Evolutionary conservation across 2,888 invertebrate genomes (phyloP).

Genomic region (Drosophila prolongata): DNA sequence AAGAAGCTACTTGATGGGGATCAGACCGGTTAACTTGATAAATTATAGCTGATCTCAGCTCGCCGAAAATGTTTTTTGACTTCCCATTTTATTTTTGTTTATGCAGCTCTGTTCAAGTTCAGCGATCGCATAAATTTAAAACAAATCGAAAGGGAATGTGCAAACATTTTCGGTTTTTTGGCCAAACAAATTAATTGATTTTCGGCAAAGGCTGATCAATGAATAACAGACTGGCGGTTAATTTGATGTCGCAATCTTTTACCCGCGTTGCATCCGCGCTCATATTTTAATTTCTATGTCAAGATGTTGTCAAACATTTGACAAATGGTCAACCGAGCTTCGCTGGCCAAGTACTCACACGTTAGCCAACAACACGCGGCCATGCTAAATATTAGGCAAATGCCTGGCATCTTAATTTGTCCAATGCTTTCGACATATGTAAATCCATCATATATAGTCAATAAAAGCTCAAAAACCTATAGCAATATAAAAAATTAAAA

Average conservation of each 20-base stretch:
- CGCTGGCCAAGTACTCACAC: slow-evolving; percentile 16
- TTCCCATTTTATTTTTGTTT: slow-evolving; percentile 31
- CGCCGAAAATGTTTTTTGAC: slow-evolving; percentile 41
- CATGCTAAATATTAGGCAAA: slow-evolving; percentile 52
- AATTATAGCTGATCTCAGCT: slow-evolving; percentile 61
- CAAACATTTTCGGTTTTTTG: slow-evolving; percentile 3
- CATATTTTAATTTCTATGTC: slow-evolving; percentile 41
- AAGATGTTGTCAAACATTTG: slow-evolving; percentile 42
- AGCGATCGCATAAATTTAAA: slow-evolving; percentile 58
- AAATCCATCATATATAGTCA: slow-evolving; percentile 71
- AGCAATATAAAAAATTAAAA: too few relatives aligned
- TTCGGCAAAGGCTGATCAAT: slow-evolving; percentile 37
- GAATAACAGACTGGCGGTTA: slow-evolving; percentile 35
- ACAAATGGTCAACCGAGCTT: slow-evolving; percentile 32
- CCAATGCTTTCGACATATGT: slow-evolving; percentile 62
- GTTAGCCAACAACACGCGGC: slow-evolving; percentile 52
- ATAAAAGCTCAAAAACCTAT: slow-evolving; percentile 47
- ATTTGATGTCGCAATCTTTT: slow-evolving; percentile 40
- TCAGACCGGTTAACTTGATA: slow-evolving; percentile 49
- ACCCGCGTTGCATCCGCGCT: slow-evolving; percentile 21
- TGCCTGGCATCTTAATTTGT: slow-evolving; percentile 66
- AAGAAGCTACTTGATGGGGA: slow-evolving; percentile 7
- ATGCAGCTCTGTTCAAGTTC: slow-evolving; percentile 57
- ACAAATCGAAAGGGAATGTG: slow-evolving; percentile 36
- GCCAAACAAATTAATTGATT: slow-evolving; percentile 30